Conservation (phyloP, 2,113 vertebrate species). For the Morone saxatilis region DNA sequence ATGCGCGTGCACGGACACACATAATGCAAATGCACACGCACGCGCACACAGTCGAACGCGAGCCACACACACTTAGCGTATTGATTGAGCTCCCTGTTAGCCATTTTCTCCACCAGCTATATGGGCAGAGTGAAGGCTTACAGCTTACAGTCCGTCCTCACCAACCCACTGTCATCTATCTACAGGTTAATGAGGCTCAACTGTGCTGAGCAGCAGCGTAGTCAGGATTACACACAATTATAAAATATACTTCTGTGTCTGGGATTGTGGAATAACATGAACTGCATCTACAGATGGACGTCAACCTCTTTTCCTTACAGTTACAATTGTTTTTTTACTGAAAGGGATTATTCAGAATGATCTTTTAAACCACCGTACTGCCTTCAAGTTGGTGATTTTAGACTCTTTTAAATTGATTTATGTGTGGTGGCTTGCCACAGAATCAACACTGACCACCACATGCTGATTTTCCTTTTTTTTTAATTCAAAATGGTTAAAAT, state of each 20-base stretch:
- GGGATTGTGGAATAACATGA: background rate
- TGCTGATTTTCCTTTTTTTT: too few relatives aligned
- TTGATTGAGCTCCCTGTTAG: slow-evolving; percentile 73
- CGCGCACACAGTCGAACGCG: background rate
- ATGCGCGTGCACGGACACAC: slow-evolving; percentile 18
- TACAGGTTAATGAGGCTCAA: slow-evolving; percentile 72
- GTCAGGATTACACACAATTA: slow-evolving; percentile 39
- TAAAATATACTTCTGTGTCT: background rate
- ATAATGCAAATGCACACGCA: slow-evolving; percentile 31
- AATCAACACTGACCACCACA: too few relatives aligned
- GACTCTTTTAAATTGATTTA: too few relatives aligned
- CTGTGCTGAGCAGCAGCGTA: slow-evolving; percentile 33
- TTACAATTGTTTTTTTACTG: background rate
- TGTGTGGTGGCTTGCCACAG: too few relatives aligned
- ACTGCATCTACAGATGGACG: background rate
- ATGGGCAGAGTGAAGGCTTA: slow-evolving; percentile 67
- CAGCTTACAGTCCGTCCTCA: slow-evolving; percentile 65
- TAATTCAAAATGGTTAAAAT: too few relatives aligned
- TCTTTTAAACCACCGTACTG: background rate
- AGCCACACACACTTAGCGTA: slow-evolving; percentile 60
- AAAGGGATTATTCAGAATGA: background rate
- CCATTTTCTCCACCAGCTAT: slow-evolving; percentile 60
- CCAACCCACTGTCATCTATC: slow-evolving; percentile 71
- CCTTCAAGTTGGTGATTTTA: too few relatives aligned
- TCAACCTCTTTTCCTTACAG: too few relatives aligned